Conservation (phyloP, 2,797 vertebrate species). For the Leptoclinus maculatus region DNA sequence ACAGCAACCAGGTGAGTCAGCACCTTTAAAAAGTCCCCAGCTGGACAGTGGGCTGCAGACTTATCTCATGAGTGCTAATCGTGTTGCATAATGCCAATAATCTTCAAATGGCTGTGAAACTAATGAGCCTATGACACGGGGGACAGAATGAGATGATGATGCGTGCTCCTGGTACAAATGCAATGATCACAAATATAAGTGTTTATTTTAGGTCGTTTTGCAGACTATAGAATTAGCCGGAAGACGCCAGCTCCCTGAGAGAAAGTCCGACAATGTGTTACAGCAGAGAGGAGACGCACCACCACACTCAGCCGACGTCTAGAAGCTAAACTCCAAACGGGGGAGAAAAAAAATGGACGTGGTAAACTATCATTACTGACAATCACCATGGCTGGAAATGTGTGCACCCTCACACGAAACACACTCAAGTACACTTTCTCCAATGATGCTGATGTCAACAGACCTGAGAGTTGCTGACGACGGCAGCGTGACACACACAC, state of each 20-base stretch:
- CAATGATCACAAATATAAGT: neutral
- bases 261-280: neutral
- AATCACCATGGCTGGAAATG: constrained; percentile 33
- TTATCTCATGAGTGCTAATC: constrained; percentile 51
- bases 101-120: constrained; percentile 41
- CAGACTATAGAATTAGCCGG: neutral
- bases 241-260: neutral
- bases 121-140: constrained; percentile 30
- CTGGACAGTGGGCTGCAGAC: constrained; percentile 22
- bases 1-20: neutral
- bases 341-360: neutral
- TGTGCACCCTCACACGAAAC: constrained; percentile 22
- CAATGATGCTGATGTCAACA: constrained; percentile 42
- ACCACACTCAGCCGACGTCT: neutral
- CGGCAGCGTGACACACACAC: constrained; percentile 1
- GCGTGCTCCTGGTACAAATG: neutral
- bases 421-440: constrained; percentile 8
- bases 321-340: neutral
- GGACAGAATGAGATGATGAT: constrained; percentile 24
- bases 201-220: neutral
- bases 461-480: constrained; percentile 53
- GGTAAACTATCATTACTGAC: constrained; percentile 39
- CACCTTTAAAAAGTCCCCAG: neutral
- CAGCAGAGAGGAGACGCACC: neutral
- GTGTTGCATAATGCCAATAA: constrained; percentile 53